Evolutionary conservation across 2,888 invertebrate genomes (phyloP).

Genomic region (Melieria omissa): DNA sequence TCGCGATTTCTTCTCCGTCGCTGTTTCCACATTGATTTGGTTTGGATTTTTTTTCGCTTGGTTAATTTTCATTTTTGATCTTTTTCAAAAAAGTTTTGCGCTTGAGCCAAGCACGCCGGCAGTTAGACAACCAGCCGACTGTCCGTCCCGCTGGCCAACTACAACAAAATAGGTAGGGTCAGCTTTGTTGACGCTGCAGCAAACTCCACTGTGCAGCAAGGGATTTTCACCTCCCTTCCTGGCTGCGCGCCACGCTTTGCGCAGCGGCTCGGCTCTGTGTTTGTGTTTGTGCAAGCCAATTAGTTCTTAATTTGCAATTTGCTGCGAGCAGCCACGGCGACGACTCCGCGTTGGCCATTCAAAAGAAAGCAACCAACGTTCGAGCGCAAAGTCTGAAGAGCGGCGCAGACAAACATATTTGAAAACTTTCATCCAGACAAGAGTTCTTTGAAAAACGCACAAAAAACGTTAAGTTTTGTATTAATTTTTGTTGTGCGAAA

Average conservation of each 20-base stretch:
- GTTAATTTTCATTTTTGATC: slow-evolving; percentile 4
- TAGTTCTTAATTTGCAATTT: slow-evolving; percentile 16
- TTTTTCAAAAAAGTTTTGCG: neutral
- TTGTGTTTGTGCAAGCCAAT: slow-evolving; percentile 7
- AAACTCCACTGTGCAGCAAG: no score
- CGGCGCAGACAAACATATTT: neutral
- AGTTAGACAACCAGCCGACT: no score
- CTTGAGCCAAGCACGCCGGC: neutral
- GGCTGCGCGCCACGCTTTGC: no score
- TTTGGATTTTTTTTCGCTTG: neutral
- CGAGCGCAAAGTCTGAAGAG: neutral
- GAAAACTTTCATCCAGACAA: neutral
- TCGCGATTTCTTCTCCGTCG: neutral
- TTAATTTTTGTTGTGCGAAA: neutral
- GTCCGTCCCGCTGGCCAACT: no score
- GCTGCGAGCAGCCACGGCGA: neutral
- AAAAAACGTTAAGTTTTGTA: neutral
- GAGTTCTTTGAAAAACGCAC: neutral
- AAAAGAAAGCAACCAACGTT: neutral
- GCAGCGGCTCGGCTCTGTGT: neutral
- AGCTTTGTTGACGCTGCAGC: no score
- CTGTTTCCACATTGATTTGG: neutral
- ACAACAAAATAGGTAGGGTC: no score
- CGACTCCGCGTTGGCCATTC: neutral
- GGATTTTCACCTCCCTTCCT: no score